A percentile compares a stretch with the other conserved stretches of the same genome.
These are phyloP conservation scores for Podarcis raffonei DNA, from an alignment of 2,113 vertebrate genomes.

Conservation along the genomic window DNA sequence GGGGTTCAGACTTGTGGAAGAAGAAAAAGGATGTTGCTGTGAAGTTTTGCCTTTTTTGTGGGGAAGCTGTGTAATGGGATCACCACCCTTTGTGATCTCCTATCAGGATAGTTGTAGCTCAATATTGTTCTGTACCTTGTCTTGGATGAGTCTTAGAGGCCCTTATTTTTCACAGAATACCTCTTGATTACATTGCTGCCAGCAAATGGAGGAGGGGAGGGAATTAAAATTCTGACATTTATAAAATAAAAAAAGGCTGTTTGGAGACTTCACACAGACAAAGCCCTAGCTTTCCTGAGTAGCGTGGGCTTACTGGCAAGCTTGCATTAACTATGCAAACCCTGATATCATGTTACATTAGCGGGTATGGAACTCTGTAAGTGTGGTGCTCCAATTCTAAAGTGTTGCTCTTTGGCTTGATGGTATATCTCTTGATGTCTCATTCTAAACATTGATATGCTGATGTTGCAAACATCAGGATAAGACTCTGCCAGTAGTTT, in stretches of 20 bases:
- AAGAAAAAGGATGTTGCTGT: not conserved
- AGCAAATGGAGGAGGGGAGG: too few relatives aligned
- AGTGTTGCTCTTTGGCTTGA: not conserved
- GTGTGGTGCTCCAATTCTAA: not conserved
- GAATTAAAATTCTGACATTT: not conserved
- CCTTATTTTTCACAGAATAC: not conserved
- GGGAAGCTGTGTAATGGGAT: not conserved
- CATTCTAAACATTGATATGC: not conserved
- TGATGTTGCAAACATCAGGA: not conserved
- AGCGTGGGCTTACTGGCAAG: not conserved
- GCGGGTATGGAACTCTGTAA: not conserved
- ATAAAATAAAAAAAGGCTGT: not conserved
- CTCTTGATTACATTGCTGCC: not conserved
- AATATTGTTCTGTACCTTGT: not conserved
- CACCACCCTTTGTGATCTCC: not conserved
- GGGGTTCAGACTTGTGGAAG: too few relatives aligned
- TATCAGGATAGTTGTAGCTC: not conserved
- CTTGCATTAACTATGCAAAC: not conserved
- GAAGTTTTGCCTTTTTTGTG: not conserved
- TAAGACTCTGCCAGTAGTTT: not conserved
- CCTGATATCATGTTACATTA: not conserved
- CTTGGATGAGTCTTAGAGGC: not conserved
- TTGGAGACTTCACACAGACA: not conserved
- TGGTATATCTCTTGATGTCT: not conserved
- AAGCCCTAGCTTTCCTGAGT: not conserved